Percentiles rank a stretch among this genome's conserved stretches.
Evolutionary conservation across 2,888 invertebrate species (phyloP).

Genomic region (Orthosia gothica): DNA sequence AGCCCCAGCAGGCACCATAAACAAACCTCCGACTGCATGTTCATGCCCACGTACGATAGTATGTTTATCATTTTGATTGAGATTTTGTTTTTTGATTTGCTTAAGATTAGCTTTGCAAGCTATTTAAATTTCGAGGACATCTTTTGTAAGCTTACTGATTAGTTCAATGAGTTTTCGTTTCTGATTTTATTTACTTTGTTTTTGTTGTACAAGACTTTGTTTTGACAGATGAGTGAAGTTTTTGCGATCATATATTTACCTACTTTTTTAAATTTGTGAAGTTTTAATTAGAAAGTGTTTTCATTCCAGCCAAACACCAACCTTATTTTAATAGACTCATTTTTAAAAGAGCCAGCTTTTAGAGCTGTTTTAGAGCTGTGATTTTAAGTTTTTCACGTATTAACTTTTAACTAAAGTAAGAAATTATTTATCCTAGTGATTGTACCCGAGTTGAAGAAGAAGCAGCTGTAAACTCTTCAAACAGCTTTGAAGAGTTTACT

Average conservation of each 20-base stretch:
- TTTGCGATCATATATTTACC: slow-evolving; percentile 13
- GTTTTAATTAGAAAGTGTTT: neutral
- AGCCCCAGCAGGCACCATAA: slow-evolving; percentile 90
- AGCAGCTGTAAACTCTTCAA: no score
- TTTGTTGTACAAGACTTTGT: slow-evolving; percentile 39
- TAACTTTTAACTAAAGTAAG: neutral
- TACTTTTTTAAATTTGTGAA: slow-evolving; percentile 6
- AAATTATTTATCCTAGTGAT: neutral
- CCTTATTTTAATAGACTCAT: slow-evolving; percentile 14
- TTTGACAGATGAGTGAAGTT: slow-evolving; percentile 31
- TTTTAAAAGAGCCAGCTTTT: neutral
- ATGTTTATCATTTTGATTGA: slow-evolving; percentile 81
- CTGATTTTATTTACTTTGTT: slow-evolving; percentile 38
- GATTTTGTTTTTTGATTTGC: slow-evolving; percentile 33
- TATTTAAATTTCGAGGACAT: slow-evolving; percentile 46
- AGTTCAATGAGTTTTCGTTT: neutral
- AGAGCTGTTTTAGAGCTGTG: neutral
- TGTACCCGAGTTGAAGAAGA: no score
- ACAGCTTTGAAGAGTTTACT: neutral
- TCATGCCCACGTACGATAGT: slow-evolving; percentile 87
- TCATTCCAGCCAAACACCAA: slow-evolving; percentile 29
- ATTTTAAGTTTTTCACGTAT: neutral
- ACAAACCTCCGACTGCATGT: slow-evolving; percentile 89
- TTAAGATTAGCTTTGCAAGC: slow-evolving; percentile 39
- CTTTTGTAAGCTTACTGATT: slow-evolving; percentile 30